These are phyloP conservation scores for Cosmia trapezina DNA, from an alignment of 2,888 invertebrate genomes.

Conservation along the genomic window DNA sequence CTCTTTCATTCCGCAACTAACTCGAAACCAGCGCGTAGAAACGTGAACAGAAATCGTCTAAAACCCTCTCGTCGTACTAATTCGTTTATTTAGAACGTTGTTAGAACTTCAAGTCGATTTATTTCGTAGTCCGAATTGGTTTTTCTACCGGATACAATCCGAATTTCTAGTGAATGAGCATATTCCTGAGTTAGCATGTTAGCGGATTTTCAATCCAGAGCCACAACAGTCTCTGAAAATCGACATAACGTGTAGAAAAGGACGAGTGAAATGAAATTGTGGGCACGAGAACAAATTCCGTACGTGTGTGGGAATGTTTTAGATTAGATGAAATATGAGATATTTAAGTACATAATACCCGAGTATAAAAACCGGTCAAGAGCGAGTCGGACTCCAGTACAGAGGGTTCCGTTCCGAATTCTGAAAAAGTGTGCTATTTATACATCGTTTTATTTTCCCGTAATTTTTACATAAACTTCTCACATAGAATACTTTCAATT, in stretches of 20 bases:
- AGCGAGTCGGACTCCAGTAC: no score
- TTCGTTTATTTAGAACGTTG: conserved; percentile 52
- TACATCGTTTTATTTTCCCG: no score
- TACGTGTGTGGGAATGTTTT: conserved; percentile 25
- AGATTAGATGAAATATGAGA: conserved; percentile 47
- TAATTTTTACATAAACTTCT: no score
- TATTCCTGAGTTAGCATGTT: conserved; percentile 25
- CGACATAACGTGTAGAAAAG: conserved; percentile 9
- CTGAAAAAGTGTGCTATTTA: no score
- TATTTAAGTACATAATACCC: conserved; percentile 50
- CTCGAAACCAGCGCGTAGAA: conserved; percentile 20
- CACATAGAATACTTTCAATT: no score
- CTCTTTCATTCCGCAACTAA: conserved; percentile 45
- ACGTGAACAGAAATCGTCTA: conserved; percentile 31
- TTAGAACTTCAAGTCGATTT: conserved; percentile 50
- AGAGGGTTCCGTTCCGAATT: no score
- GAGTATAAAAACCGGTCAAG: no score
- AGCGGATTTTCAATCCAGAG: conserved; percentile 28
- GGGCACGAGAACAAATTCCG: conserved; percentile 28
- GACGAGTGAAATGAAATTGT: conserved; percentile 29
- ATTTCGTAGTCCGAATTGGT: conserved; percentile 25
- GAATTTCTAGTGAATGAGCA: conserved; percentile 37
- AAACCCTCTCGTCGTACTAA: conserved; percentile 37
- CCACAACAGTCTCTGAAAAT: conserved; percentile 29
- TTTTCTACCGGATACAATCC: conserved; percentile 23